Percentiles rank a stretch among this genome's conserved stretches.
Conservation (phyloP, 2,888 invertebrate genomes). For the Drosophila algonquin region DNA sequence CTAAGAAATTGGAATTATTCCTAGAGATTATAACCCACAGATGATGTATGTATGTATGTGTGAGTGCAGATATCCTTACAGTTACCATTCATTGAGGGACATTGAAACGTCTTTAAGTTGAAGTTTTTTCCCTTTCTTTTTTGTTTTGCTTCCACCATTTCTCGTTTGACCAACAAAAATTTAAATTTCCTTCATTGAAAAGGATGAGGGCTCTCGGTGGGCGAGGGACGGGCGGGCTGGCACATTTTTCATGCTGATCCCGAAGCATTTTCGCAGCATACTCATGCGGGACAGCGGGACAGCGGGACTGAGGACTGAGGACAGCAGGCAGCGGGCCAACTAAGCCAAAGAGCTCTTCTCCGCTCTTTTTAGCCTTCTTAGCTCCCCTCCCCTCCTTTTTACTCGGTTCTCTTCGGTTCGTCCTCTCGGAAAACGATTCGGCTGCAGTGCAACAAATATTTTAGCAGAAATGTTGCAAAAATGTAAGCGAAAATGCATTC, state of each 20-base stretch:
- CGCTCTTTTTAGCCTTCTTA: constrained; percentile 1
- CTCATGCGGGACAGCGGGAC: constrained; percentile 35
- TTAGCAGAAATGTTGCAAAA: constrained; percentile 66
- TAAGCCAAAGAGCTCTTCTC: constrained; percentile 42
- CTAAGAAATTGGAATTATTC: too few species aligned
- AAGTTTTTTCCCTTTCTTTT: constrained; percentile 1
- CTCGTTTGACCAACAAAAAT: background rate
- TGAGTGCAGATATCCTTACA: too few species aligned
- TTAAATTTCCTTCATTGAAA: constrained; percentile 14
- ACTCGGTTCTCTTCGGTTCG: background rate
- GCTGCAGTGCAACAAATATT: constrained; percentile 50
- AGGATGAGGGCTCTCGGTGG: background rate
- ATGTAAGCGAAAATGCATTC: constrained; percentile 65
- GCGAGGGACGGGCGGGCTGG: background rate
- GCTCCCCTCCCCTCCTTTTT: background rate
- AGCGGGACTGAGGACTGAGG: constrained; percentile 11
- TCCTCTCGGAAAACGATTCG: constrained; percentile 7
- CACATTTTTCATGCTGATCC: constrained; percentile 35
- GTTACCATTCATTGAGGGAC: too few species aligned
- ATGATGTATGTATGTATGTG: too few species aligned
- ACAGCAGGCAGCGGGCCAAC: constrained; percentile 39
- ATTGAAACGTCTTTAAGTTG: background rate
- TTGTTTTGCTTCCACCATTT: background rate
- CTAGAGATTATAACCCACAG: too few species aligned
- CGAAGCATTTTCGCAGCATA: constrained; percentile 41